Conservation (phyloP, 2,113 vertebrate species). For the Percina caprodes region DNA sequence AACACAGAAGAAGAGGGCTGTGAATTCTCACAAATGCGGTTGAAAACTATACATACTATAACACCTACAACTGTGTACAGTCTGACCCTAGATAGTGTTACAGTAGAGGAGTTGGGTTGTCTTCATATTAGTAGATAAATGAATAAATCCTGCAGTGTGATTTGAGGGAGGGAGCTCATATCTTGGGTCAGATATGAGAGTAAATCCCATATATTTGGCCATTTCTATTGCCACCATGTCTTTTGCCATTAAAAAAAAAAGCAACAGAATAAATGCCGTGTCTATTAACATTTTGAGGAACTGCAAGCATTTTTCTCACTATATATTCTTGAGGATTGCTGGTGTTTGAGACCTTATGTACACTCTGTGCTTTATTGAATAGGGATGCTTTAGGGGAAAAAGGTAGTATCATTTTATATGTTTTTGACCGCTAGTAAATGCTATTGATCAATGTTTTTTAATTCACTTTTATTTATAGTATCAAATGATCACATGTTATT, state of each 20-base stretch:
- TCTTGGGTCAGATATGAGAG: neutral
- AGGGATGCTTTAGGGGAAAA: no score
- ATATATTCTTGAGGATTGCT: neutral
- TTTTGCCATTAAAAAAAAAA: neutral
- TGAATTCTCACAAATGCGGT: neutral
- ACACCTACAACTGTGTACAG: no score
- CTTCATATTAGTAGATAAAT: no score
- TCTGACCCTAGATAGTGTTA: neutral
- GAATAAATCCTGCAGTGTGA: neutral
- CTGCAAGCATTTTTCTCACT: neutral
- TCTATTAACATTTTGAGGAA: neutral
- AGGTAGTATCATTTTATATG: neutral
- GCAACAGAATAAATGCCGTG: neutral
- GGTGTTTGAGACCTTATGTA: neutral
- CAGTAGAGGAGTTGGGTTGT: no score
- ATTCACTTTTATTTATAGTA: no score
- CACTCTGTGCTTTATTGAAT: neutral
- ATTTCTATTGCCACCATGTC: neutral
- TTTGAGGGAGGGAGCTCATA: neutral
- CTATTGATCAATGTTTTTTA: no score
- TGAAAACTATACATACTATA: neutral
- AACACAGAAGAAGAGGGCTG: constrained; percentile 8
- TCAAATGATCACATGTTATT: no score
- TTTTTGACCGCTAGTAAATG: no score
- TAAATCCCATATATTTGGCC: neutral